These are phyloP conservation scores for Drosophila neotestacea DNA, from an alignment of 2,888 invertebrate genomes.

Conservation along the genomic window DNA sequence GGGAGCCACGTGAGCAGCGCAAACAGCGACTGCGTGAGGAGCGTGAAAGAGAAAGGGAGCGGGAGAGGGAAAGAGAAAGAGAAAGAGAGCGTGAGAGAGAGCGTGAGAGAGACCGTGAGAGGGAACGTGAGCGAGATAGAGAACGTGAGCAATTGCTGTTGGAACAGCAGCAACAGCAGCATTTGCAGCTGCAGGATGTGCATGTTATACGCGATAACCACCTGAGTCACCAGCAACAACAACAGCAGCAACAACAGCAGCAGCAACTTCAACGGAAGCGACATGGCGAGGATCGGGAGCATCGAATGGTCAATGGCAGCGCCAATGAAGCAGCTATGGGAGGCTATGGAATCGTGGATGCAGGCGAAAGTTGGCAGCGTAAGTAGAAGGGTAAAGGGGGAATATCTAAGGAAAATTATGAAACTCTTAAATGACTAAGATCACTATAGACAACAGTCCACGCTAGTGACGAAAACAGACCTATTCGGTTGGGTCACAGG, in stretches of 20 bases:
- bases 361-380: conserved; percentile 92
- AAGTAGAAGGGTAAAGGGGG: conserved; percentile 63
- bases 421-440: no score
- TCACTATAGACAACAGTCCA: no score
- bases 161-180: conserved; percentile 51
- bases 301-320: conserved; percentile 87
- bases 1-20: conserved; percentile 77
- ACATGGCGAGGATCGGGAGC: conserved; percentile 87
- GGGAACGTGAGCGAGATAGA: conserved; percentile 27
- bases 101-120: conserved; percentile 54
- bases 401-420: no score
- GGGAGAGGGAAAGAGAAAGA: conserved; percentile 30
- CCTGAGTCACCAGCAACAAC: conserved; percentile 42
- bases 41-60: conserved; percentile 62
- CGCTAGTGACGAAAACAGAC: no score
- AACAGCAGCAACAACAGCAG: conserved; percentile 48
- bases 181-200: conserved; percentile 49
- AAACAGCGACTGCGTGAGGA: conserved; percentile 69
- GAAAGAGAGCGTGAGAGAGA: conserved; percentile 40
- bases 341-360: conserved; percentile 42
- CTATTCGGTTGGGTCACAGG: no score
- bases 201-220: conserved; percentile 46
- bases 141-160: conserved; percentile 52
- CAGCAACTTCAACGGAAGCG: conserved; percentile 54
- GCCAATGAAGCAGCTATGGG: conserved; percentile 37